Evolutionary conservation across 2,113 vertebrate genomes (phyloP), one percentile per base, ranked within the genome.

Genomic region (Neoarius graeffei): DNA sequence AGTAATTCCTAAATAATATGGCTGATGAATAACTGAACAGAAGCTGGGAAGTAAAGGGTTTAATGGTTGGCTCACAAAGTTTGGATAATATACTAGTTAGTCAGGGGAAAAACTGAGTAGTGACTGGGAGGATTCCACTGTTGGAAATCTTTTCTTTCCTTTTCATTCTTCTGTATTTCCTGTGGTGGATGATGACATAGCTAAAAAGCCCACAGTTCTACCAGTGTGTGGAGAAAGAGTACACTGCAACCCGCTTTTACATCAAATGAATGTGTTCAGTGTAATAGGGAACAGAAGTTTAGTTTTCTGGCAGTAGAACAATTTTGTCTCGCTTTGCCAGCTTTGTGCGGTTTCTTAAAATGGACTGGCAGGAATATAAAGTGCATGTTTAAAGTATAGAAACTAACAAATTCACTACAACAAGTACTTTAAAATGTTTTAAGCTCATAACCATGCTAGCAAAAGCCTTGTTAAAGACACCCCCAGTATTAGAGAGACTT

Each of bases 181-280:
- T 84, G 52, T 80, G 74, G 87, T 84, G 60, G 81, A 88, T 79
- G 87, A 88, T 64, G 66, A 48, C 82, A 84, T 88, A 27, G 11
- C 30, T 56, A 67, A 88, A 84, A 62, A 84, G 84, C 60, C 64
- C 50, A 27, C 27, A 25, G 50, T 19, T 2, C 52, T 83, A 83
- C 25, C 57, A 83, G 67, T 27, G 54, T 20, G 42, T n/a, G 11
- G 79, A 11, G 11, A 50, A 56, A 77, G 23, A 69, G 64, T 30
- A 17, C n/a, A 69, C 59, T 1, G 15, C 66, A 67, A 19, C 35
- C 25, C 20, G 50, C 66, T 54, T 83, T 52, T 27, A 82, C 15
- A 69, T 56, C 50, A 87, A 19, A 57, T 48, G 25, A 60, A 52
- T 67, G n/a, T 73, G 19, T 74, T 74, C 69, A 71, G 9, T 30